phyloP scores from a whole-genome alignment of 2,888 invertebrate species.

The Frankliniella fusca region DNA sequence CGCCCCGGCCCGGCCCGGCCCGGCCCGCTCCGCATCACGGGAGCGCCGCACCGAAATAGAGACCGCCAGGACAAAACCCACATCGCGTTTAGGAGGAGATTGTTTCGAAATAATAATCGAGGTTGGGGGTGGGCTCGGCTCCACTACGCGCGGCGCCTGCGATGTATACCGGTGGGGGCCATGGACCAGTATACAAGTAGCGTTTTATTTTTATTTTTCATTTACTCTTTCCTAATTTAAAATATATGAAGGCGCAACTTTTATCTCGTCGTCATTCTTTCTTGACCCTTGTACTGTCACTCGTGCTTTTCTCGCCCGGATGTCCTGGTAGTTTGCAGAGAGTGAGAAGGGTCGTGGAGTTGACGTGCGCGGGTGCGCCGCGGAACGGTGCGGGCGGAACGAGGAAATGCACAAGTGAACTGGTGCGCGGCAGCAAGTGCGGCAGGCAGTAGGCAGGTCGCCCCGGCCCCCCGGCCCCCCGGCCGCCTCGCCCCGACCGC shows the following conservation, averaged over 20 bases:
- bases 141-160: neutral
- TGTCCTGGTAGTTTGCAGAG: too few species aligned
- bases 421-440: too few species aligned
- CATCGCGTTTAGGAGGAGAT: neutral
- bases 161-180: neutral
- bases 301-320: too few species aligned
- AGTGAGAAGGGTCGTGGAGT: too few species aligned
- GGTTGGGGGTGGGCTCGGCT: neutral
- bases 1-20: neutral
- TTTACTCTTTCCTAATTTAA: too few species aligned
- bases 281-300: too few species aligned
- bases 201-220: neutral
- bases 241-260: too few species aligned
- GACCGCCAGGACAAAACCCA: neutral
- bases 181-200: neutral
- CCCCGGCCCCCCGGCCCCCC: neutral
- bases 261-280: too few species aligned
- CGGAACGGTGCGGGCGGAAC: neutral
- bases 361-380: neutral
- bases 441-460: neutral
- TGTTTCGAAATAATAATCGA: neutral
- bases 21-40: neutral
- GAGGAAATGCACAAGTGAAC: slow-evolving; percentile 8
- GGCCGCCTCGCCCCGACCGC: neutral
- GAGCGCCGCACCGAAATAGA: neutral